Percentiles rank a stretch among this genome's conserved stretches.
phyloP scores from a whole-genome alignment of 1,140 invertebrate genomes.

The Drosophila kohkoa region DNA sequence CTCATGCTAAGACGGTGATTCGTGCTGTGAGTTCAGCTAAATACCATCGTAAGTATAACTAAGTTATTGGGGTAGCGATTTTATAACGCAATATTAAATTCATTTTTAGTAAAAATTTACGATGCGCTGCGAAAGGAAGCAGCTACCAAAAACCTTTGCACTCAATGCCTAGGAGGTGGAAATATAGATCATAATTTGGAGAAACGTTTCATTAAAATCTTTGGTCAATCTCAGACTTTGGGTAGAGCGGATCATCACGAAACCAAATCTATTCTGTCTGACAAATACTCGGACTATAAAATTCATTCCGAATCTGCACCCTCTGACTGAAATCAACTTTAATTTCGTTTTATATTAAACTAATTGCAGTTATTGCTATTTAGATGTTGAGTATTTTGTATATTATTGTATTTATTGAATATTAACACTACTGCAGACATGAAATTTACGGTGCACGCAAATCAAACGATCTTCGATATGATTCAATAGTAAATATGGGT shows the following conservation, averaged over 20 bases:
- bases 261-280: slow-evolving; percentile 24
- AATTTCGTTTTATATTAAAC: background rate
- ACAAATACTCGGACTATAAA: slow-evolving; percentile 21
- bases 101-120: slow-evolving; percentile 54
- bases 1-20: slow-evolving; percentile 44
- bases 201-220: slow-evolving; percentile 60
- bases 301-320: slow-evolving; percentile 47
- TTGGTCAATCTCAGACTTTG: slow-evolving; percentile 44
- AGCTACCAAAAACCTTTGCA: slow-evolving; percentile 36
- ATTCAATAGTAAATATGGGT: too few relatives aligned
- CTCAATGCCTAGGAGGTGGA: slow-evolving; percentile 60
- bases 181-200: slow-evolving; percentile 46
- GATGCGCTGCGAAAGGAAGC: slow-evolving; percentile 50
- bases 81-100: background rate
- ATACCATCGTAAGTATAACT: slow-evolving; percentile 56
- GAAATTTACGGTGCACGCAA: too few relatives aligned
- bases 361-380: too few relatives aligned
- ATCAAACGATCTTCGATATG: too few relatives aligned
- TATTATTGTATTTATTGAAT: too few relatives aligned
- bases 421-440: too few relatives aligned
- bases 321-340: background rate
- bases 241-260: slow-evolving; percentile 59
- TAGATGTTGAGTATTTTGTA: too few relatives aligned
- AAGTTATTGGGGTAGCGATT: background rate
- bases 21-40: slow-evolving; percentile 43